phyloP scores from a whole-genome alignment of 2,797 vertebrate species.

The Poecilia gillii region DNA sequence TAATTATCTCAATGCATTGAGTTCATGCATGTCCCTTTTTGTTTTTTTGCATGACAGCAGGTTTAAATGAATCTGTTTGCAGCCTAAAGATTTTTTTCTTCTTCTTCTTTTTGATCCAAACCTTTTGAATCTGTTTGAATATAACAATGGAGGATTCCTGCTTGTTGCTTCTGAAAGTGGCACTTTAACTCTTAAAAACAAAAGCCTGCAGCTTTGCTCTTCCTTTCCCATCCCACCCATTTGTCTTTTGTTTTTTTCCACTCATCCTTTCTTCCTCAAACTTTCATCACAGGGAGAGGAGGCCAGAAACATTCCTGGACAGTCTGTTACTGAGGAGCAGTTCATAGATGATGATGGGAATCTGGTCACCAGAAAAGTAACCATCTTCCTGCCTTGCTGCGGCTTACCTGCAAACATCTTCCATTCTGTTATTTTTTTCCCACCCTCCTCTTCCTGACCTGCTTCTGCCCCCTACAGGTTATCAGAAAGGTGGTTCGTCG shows the following conservation, averaged over 20 bases:
- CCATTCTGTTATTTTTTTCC: conserved; percentile 4
- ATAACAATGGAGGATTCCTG: too few species aligned
- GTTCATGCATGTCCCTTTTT: background rate
- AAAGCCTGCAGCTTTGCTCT: background rate
- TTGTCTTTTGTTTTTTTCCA: background rate
- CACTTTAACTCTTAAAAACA: conserved; percentile 5
- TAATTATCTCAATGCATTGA: background rate
- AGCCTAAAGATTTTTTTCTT: background rate
- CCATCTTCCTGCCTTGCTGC: conserved; percentile 33
- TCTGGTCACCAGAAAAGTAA: conserved; percentile 99
- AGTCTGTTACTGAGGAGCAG: conserved; percentile 96
- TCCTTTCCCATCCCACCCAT: background rate
- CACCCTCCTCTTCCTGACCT: conserved; percentile 18
- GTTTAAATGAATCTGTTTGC: background rate
- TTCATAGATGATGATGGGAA: conserved; percentile 97
- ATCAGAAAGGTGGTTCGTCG: conserved; percentile 80
- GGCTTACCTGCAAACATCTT: conserved; percentile 3
- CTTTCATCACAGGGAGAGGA: conserved; percentile 87
- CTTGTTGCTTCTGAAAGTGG: background rate
- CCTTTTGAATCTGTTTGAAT: background rate
- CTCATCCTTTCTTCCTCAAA: conserved; percentile 12
- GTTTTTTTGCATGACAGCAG: background rate
- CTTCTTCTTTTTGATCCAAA: background rate
- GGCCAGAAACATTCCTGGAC: conserved; percentile 94
- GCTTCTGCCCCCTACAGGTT: conserved; percentile 67